Evolutionary conservation across 2,888 invertebrate species (phyloP), one percentile per base, ranked within the genome.

Genomic region (Zootermopsis nevadensis): DNA sequence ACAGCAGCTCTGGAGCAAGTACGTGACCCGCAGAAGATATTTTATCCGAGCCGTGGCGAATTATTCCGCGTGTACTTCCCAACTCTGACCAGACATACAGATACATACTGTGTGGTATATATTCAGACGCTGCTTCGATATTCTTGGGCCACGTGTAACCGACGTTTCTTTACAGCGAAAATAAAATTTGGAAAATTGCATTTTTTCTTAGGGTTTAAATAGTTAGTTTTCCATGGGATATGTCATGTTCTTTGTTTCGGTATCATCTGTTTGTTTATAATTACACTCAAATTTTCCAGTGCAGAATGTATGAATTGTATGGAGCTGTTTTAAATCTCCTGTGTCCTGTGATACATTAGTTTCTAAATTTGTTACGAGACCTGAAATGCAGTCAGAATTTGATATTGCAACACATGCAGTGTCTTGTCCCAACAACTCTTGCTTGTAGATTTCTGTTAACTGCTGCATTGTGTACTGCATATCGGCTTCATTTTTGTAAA

Each of bases 401-500:
- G 30, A 77, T 30, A n/a, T n/a, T 60, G 60, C 42, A 66, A 19
- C 38, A 80, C 15, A 22, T 66, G 60, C 53, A 38, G 24, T 55
- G 74, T 38, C n/a, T 33, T 22, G 15, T 74, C 12, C n/a, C 15
- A 74, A 35, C 10, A n/a, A n/a, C 33, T 69, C n/a, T 82, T 76
- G 55, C 55, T 82, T 74, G 35, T 60, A 76, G 53, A 60, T 30
- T 35, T 72, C 19, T 35, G 35, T 33, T 74, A 74, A 77, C 55
- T 77, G 30, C 66, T 77, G 74, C 76, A 74, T 66, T 53, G 74
- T 83, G 74, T 82, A 77, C 67, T 55, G 77, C 66, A 31, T 67
- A 53, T 48, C 12, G 22, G 77, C 82, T 82, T 77, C 67, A 77
- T 82, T 82, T n/a, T 82, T 76, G 38, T 72, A 81, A 76, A 42